Conservation (phyloP, 2,797 vertebrate species). For the Lithobates sylvaticus region DNA sequence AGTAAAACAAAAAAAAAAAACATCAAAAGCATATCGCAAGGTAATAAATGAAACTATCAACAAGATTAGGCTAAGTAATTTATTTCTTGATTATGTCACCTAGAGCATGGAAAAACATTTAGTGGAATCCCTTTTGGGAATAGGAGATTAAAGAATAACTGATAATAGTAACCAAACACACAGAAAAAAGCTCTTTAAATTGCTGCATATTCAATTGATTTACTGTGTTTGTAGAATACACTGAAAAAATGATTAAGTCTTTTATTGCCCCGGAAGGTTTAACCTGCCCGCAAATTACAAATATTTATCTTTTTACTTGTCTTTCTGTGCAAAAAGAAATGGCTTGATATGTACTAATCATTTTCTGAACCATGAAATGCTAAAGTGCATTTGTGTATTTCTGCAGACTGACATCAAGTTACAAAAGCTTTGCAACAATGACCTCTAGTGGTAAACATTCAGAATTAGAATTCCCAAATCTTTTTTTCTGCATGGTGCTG, state of each 20-base stretch:
- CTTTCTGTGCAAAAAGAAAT: conserved; percentile 64
- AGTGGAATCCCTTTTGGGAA: conserved; percentile 21
- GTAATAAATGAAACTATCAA: not conserved
- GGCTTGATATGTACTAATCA: conserved; percentile 62
- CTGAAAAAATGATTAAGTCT: conserved; percentile 69
- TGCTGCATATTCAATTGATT: conserved; percentile 63
- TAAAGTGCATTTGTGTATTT: conserved; percentile 26
- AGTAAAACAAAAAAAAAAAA: not conserved
- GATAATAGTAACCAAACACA: conserved; percentile 9
- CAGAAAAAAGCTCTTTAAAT: conserved; percentile 49
- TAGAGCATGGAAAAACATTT: conserved; percentile 7
- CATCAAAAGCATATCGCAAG: not conserved
- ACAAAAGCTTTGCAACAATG: conserved; percentile 42
- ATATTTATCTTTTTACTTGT: no score
- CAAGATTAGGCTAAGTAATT: not conserved
- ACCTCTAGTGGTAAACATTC: conserved; percentile 29
- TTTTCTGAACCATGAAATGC: conserved; percentile 56
- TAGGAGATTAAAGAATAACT: not conserved
- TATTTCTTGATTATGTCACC: conserved; percentile 1
- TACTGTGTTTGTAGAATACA: conserved; percentile 70
- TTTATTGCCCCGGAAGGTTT: conserved; percentile 66
- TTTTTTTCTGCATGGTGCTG: not conserved
- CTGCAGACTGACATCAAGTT: not conserved
- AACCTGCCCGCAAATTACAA: conserved; percentile 69
- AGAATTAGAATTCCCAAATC: not conserved